phyloP scores from a whole-genome alignment of 1,140 invertebrate genomes.

The Xylocopa sonorina region DNA sequence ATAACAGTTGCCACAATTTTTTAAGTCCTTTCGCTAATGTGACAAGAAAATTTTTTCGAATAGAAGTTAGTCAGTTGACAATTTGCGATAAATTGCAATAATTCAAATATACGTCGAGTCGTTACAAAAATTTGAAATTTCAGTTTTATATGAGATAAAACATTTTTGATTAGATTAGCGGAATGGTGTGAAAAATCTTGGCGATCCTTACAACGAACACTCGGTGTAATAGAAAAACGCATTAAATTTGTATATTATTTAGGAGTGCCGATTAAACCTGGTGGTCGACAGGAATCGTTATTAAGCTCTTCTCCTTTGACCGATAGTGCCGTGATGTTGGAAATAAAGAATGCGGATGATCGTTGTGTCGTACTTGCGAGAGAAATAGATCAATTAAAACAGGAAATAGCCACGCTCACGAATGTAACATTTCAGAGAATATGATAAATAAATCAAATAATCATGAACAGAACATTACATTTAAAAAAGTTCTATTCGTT shows the following conservation, averaged over 20 bases:
- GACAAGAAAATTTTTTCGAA: too few relatives aligned
- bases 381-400: slow-evolving; percentile 68
- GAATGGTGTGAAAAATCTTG: too few relatives aligned
- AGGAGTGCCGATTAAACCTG: slow-evolving; percentile 46
- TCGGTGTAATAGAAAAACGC: too few relatives aligned
- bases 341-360: slow-evolving; percentile 65
- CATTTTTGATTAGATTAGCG: too few relatives aligned
- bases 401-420: slow-evolving; percentile 57
- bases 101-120: too few relatives aligned
- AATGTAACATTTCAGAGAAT: slow-evolving; percentile 49
- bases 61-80: too few relatives aligned
- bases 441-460: neutral
- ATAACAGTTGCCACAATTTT: too few relatives aligned
- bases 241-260: neutral
- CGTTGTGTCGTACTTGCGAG: slow-evolving; percentile 59
- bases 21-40: too few relatives aligned
- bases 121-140: neutral
- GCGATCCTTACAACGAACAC: too few relatives aligned
- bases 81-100: too few relatives aligned
- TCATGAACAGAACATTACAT: neutral
- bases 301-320: slow-evolving; percentile 64
- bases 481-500: neutral
- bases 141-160: too few relatives aligned
- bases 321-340: slow-evolving; percentile 60
- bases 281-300: slow-evolving; percentile 54